Evolutionary conservation across 2,797 vertebrate species (phyloP), one percentile per base, ranked within the genome.

Genomic region (Arvicola amphibius): DNA sequence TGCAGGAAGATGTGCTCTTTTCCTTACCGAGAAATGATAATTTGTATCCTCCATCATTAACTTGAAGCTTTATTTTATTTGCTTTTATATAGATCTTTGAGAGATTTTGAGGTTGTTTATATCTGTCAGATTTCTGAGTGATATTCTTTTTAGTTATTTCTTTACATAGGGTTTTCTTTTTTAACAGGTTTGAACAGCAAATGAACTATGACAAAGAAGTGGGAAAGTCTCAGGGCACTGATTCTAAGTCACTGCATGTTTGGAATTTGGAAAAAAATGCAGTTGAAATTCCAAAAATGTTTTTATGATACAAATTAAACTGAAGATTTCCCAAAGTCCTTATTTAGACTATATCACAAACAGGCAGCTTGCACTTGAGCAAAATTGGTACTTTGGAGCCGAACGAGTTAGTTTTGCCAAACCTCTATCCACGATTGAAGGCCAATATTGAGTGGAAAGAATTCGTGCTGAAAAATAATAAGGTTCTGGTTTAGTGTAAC

Each of bases 181-280:
- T 83, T 48, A 17, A 91, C 65, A 89, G 78, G 56, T 79, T 69
- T 32, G 0, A 92, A 67, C 34, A 77, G 51, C 19, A 79, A 71
- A 84, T 61, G 4, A 11, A 53, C 69, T 6, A 27, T 1, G n/a
- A 59, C 25, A 92, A 8, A 92, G 51, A 14, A 83, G 19, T 78
- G 2, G 1, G 1, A 86, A 59, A 71, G 23, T 90, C 77, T 93
- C 12, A 46, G 37, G 14, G 5, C 17, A 56, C 74, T 91, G 16
- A 6, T 12, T 91, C 74, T 79, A 69, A 84, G 27, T 8, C 71
- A 90, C 14, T 67, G 59, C 5, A 76, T 77, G 6, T 37, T 77
- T 90, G n/a, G 9, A 37, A 88, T 73, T 93, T 93, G 85, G 67
- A 92, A 84, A 95, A 95, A 27, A 69, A 19, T 32, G 16, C 13